phyloP scores from a whole-genome alignment of 2,113 vertebrate genomes.

The Psilopogon haemacephalus region DNA sequence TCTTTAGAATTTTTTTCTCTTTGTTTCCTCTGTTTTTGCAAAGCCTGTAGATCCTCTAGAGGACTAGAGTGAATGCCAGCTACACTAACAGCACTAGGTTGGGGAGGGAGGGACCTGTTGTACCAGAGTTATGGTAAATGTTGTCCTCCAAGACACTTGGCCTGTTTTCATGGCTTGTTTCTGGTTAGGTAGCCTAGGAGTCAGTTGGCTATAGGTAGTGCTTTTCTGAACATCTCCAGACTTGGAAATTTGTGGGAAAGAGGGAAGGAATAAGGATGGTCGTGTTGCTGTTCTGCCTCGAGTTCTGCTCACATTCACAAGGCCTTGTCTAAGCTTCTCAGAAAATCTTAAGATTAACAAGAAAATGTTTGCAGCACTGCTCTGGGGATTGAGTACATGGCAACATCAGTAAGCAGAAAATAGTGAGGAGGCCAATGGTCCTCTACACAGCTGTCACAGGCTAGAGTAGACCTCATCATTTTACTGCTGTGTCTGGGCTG shows the following conservation, averaged over 20 bases:
- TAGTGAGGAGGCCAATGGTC: background rate
- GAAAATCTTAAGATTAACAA: background rate
- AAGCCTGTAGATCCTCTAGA: background rate
- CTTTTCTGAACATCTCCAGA: background rate
- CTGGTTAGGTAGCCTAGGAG: background rate
- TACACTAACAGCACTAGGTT: background rate
- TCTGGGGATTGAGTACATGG: background rate
- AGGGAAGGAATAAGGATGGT: background rate
- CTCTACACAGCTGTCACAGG: background rate
- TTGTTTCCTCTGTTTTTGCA: background rate
- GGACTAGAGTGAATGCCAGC: background rate
- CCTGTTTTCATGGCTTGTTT: background rate
- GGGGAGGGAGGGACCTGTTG: fast-evolving
- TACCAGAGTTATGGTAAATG: background rate
- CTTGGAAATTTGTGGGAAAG: background rate
- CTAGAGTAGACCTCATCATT: background rate
- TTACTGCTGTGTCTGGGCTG: background rate
- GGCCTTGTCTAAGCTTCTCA: background rate
- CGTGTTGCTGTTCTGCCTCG: background rate
- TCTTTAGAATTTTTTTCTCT: background rate
- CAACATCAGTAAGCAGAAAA: fast-evolving
- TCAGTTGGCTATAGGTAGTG: background rate
- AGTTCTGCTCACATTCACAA: background rate
- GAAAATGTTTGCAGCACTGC: background rate
- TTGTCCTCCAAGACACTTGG: background rate